Evolutionary conservation across 2,797 vertebrate species (phyloP).

Genomic region (Sebastes nivosus): DNA sequence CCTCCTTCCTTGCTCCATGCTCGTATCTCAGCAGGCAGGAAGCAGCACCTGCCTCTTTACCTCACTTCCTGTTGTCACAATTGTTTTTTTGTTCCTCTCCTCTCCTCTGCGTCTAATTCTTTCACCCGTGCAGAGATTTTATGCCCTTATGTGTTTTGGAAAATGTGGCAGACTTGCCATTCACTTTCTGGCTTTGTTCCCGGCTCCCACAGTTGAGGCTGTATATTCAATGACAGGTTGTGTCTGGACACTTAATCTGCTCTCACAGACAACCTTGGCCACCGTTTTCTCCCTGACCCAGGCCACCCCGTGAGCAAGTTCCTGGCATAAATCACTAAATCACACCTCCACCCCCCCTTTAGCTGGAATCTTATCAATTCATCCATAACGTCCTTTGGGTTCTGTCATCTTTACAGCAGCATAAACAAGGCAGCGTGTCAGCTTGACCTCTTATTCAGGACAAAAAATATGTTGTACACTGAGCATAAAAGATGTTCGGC

Average conservation of each 20-base stretch:
- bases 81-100: neutral
- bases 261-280: constrained; percentile 70
- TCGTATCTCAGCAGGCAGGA: constrained; percentile 58
- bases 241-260: constrained; percentile 71
- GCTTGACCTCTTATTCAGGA: constrained; percentile 67
- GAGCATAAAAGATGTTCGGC: constrained; percentile 34
- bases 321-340: constrained; percentile 68
- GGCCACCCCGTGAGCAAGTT: constrained; percentile 53
- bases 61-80: constrained; percentile 70
- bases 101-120: neutral
- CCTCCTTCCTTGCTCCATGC: constrained; percentile 48
- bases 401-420: constrained; percentile 68
- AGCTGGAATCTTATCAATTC: constrained; percentile 66
- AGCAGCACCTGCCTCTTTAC: constrained; percentile 70
- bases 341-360: neutral
- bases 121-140: neutral
- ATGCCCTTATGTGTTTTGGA: constrained; percentile 12
- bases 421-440: constrained; percentile 63
- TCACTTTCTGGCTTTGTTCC: constrained; percentile 45
- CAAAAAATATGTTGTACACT: constrained; percentile 27
- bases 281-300: constrained; percentile 65
- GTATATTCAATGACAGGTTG: constrained; percentile 59
- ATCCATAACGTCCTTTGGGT: constrained; percentile 65
- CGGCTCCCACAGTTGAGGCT: constrained; percentile 42
- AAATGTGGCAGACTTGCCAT: constrained; percentile 21